Percentiles rank a stretch among this genome's conserved stretches.
Conservation (phyloP, 2,888 invertebrate genomes). For the Parnassius apollo region DNA sequence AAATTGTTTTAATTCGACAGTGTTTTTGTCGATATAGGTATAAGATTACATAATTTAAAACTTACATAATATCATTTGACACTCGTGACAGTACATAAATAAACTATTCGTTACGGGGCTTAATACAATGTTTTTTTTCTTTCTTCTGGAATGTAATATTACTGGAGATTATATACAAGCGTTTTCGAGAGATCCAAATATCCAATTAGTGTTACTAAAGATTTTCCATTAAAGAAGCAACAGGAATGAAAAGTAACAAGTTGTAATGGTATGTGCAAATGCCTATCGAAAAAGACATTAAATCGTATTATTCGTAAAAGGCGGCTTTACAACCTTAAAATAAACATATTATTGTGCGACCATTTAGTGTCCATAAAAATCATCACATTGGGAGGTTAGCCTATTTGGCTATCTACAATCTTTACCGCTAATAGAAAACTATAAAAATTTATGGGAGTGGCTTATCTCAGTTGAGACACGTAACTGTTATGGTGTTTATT, state of each 20-base stretch:
- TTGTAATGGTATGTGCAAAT: background rate
- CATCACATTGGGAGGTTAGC: background rate
- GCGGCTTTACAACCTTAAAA: slow-evolving; percentile 1
- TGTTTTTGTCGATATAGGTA: no score
- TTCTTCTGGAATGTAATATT: slow-evolving; percentile 74
- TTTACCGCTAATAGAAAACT: no score
- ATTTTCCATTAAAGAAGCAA: background rate
- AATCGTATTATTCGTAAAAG: slow-evolving; percentile 2
- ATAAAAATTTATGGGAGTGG: no score
- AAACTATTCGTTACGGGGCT: slow-evolving; percentile 44
- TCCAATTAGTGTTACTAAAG: slow-evolving; percentile 17
- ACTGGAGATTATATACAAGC: slow-evolving; percentile 66
- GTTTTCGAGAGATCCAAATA: slow-evolving; percentile 60
- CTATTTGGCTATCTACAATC: no score
- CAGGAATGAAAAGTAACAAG: background rate
- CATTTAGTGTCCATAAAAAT: background rate
- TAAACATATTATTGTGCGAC: slow-evolving; percentile 2
- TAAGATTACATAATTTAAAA: no score
- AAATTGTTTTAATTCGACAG: no score
- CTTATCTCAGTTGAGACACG: no score
- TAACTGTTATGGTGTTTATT: no score
- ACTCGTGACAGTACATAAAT: slow-evolving; percentile 10
- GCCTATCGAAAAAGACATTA: background rate
- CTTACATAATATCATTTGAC: background rate
- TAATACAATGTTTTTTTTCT: slow-evolving; percentile 50